Evolutionary conservation across 53 echinoderm and acorn worm genomes (phyloP).

Genomic region (Temnopleurus reevesii): DNA sequence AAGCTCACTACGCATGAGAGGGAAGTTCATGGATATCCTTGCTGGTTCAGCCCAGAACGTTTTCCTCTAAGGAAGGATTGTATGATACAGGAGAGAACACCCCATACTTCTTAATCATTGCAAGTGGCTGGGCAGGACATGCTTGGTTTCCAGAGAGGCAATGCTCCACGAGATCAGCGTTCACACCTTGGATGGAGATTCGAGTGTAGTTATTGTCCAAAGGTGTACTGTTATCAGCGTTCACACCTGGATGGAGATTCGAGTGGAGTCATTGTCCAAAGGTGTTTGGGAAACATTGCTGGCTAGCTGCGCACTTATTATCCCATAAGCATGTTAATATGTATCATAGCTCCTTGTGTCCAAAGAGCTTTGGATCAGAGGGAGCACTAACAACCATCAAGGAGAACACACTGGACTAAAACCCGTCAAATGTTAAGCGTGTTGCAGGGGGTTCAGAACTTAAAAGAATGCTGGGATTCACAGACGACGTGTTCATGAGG

Average conservation of each 20-base stretch:
- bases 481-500: slow-evolving; percentile 2
- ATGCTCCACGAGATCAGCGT: neutral
- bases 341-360: slow-evolving; percentile 28
- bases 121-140: neutral
- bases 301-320: neutral
- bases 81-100: slow-evolving; percentile 11
- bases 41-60: neutral
- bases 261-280: neutral
- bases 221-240: neutral
- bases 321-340: neutral
- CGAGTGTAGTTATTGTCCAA: slow-evolving; percentile 43
- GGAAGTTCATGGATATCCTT: slow-evolving; percentile 12
- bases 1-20: neutral
- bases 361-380: slow-evolving; percentile 31
- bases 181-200: neutral
- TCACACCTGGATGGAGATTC: neutral
- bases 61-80: neutral
- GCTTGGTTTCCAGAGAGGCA: neutral
- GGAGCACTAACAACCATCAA: slow-evolving; percentile 49
- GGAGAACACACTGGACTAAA: slow-evolving; percentile 53
- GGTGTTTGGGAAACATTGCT: neutral
- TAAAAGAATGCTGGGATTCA: neutral
- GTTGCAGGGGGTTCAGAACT: slow-evolving; percentile 21
- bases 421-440: slow-evolving; percentile 38
- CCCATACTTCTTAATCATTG: neutral